phyloP scores from a whole-genome alignment of 1,140 invertebrate species.

The Halyomorpha halys region DNA sequence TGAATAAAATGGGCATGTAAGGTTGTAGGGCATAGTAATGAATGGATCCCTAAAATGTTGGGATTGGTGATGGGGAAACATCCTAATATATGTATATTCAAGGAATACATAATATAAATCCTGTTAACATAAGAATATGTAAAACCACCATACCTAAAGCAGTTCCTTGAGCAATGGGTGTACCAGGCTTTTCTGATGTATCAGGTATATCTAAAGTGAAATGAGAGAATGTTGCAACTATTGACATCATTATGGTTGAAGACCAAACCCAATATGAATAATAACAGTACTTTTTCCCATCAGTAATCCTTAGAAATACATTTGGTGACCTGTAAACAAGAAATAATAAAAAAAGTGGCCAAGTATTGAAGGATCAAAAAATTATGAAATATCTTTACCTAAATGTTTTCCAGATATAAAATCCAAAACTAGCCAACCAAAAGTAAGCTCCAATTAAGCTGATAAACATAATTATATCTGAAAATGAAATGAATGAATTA shows the following conservation, averaged over 20 bases:
- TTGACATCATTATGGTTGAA: constrained; percentile 54
- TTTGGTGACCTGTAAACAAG: constrained; percentile 55
- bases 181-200: constrained; percentile 34
- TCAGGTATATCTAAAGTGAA: constrained; percentile 57
- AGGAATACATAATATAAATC: too few relatives aligned
- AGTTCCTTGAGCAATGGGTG: constrained; percentile 43
- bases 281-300: constrained; percentile 73
- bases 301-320: constrained; percentile 69
- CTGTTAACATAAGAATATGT: too few relatives aligned
- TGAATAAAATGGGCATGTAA: too few relatives aligned
- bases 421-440: constrained; percentile 72
- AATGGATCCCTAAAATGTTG: too few relatives aligned
- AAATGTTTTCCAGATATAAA: constrained; percentile 78
- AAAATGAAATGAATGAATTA: neutral
- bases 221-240: constrained; percentile 64
- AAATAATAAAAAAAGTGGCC: constrained; percentile 3
- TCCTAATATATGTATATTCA: too few relatives aligned
- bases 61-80: too few relatives aligned
- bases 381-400: constrained; percentile 39
- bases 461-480: constrained; percentile 62
- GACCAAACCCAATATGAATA: constrained; percentile 71
- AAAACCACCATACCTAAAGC: constrained; percentile 44
- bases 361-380: neutral
- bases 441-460: constrained; percentile 67
- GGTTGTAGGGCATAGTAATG: too few relatives aligned